Percentiles rank a stretch among this genome's conserved stretches.
Evolutionary conservation across 2,888 invertebrate species (phyloP).

Genomic region (Clanis bilineata): DNA sequence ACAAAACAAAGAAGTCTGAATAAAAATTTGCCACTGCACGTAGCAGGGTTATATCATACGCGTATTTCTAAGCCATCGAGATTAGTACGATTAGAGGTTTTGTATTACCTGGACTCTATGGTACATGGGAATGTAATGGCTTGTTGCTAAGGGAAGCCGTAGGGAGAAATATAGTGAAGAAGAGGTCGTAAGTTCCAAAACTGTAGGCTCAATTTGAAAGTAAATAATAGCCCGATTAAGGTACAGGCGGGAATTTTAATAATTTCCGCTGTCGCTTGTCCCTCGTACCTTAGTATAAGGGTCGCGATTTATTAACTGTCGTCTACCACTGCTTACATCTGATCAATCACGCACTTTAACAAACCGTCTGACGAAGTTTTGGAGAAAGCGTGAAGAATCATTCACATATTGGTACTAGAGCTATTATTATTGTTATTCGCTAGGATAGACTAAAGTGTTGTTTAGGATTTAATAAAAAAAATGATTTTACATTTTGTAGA

Average conservation of each 20-base stretch:
- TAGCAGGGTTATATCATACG: conserved; percentile 36
- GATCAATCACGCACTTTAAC: conserved; percentile 70
- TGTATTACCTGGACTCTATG: conserved; percentile 41
- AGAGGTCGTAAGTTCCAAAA: neutral
- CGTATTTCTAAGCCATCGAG: conserved; percentile 47
- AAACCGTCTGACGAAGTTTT: conserved; percentile 38
- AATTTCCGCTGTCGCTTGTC: conserved; percentile 24
- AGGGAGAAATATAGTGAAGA: neutral
- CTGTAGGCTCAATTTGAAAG: neutral
- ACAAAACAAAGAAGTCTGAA: conserved; percentile 24
- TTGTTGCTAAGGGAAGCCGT: conserved; percentile 25
- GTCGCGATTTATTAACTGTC: conserved; percentile 76
- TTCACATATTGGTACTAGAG: neutral
- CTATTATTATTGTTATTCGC: too few relatives aligned
- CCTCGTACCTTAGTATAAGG: conserved; percentile 37
- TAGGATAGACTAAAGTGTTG: too few relatives aligned
- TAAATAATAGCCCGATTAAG: too few relatives aligned
- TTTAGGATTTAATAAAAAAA: too few relatives aligned
- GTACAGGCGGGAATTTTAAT: conserved; percentile 4
- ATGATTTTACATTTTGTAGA: too few relatives aligned
- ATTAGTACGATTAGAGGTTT: conserved; percentile 54
- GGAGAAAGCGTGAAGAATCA: conserved; percentile 24
- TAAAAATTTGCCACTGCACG: conserved; percentile 34
- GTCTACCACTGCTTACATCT: conserved; percentile 65
- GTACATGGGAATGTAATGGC: conserved; percentile 13